These are phyloP conservation scores for Microlaimidae sp. DNA, from an alignment of 2,888 invertebrate genomes.

Conservation along the genomic window DNA sequence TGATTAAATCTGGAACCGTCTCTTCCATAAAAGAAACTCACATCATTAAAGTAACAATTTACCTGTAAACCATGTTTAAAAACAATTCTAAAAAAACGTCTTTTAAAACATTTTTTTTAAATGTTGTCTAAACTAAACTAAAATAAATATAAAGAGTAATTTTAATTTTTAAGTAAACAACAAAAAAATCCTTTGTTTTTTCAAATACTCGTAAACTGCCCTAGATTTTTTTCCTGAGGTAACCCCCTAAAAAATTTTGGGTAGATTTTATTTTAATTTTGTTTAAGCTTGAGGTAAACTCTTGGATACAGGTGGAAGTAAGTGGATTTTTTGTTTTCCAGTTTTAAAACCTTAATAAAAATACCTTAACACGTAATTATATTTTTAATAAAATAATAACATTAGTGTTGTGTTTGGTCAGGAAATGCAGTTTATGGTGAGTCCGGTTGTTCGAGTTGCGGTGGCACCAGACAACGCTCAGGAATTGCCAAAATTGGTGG, in stretches of 20 bases:
- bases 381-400: background rate
- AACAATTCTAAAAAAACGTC: too few relatives aligned
- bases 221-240: background rate
- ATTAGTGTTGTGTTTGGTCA: conserved; percentile 16
- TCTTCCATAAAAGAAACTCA: conserved; percentile 97
- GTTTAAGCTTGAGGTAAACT: too few relatives aligned
- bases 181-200: too few relatives aligned
- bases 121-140: too few relatives aligned
- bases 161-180: too few relatives aligned
- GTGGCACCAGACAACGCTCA: conserved; percentile 98
- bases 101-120: too few relatives aligned
- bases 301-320: too few relatives aligned
- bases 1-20: conserved; percentile 98
- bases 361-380: background rate
- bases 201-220: too few relatives aligned
- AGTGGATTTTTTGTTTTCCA: background rate
- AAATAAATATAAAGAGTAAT: too few relatives aligned
- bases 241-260: too few relatives aligned
- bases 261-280: too few relatives aligned
- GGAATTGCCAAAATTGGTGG: conserved; percentile 89
- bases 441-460: conserved; percentile 95
- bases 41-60: conserved; percentile 64
- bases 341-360: background rate
- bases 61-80: too few relatives aligned
- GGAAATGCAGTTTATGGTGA: conserved; percentile 99